Evolutionary conservation across 2,888 invertebrate species (phyloP), one percentile per base, ranked within the genome.

Genomic region (Schizaphis graminum): DNA sequence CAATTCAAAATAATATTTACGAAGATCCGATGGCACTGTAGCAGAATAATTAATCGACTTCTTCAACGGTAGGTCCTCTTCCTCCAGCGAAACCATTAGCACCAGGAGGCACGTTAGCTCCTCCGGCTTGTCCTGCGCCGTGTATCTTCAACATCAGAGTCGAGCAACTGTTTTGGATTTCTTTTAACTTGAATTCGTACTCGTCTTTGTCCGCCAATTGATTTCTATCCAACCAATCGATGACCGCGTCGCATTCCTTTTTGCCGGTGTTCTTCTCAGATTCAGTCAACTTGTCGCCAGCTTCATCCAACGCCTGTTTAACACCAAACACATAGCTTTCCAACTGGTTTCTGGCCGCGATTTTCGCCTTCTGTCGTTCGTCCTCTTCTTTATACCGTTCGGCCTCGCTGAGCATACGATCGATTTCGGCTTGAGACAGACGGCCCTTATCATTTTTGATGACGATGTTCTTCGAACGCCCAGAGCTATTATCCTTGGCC

Each of bases 381-480:
- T 98, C 98, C 95, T 98, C 97, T 77, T 97, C 97, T 90, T 97
- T 97, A 96, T 97, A 98, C 89, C 96, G 96, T 95, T 98, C 98
- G 0, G 98, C 98, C 95, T 98, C 98, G 10, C 53, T 53, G 53
- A 53, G 53, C 53, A 53, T 53, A 53, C 53, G 53, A 21, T 53
- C 53, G 5, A 53, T 53, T 53, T 53, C 53, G 96, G 97, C 97
- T 95, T 98, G 97, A 35, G 98, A 97, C 89, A 98, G 96, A 16
- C 98, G 96, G 0, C 98, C 98, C 95, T 97, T 98, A 96, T 98
- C 98, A 96, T 98, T 98, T 95, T 97, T 98, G 95, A 98, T 98
- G 88, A 97, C 97, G 95, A 98, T 98, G 95, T 97, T 97, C 96
- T 97, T 94, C 7, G 97, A 96, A 97, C 95, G 97, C 97, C 98